phyloP scores from a whole-genome alignment of 2,888 invertebrate species.

The Drosophila rellima region DNA sequence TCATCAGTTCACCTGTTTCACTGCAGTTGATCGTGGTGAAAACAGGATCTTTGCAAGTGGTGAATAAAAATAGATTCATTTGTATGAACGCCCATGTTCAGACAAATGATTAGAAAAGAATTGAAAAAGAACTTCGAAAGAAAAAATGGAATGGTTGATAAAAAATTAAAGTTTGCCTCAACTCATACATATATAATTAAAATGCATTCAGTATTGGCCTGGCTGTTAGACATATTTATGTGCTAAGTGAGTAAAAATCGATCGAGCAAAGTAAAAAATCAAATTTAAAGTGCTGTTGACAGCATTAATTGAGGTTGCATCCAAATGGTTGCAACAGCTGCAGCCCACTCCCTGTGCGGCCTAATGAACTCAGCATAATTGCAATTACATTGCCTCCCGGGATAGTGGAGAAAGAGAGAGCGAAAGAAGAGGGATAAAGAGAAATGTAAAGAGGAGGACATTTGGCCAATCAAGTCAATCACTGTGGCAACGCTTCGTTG shows the following conservation, averaged over 20 bases:
- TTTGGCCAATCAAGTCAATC: slow-evolving; percentile 69
- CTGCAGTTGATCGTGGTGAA: not conserved
- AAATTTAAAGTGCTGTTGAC: slow-evolving; percentile 27
- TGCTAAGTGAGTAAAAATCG: slow-evolving; percentile 12
- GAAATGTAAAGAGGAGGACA: slow-evolving; percentile 26
- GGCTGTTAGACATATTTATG: too few relatives aligned
- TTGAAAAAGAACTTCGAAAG: too few relatives aligned
- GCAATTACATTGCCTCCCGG: slow-evolving; percentile 64
- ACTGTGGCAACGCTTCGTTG: slow-evolving; percentile 50
- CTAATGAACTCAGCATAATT: slow-evolving; percentile 75
- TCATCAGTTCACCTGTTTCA: not conserved
- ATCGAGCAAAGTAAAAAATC: slow-evolving; percentile 30
- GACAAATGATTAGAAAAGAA: too few relatives aligned
- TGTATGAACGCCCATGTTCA: too few relatives aligned
- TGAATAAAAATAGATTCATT: too few relatives aligned
- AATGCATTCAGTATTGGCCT: not conserved
- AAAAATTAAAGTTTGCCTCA: too few relatives aligned
- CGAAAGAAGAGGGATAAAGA: slow-evolving; percentile 6
- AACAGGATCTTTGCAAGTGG: not conserved
- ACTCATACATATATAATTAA: not conserved
- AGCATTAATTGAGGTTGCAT: slow-evolving; percentile 33
- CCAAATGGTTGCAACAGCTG: slow-evolving; percentile 10
- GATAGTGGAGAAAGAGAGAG: not conserved
- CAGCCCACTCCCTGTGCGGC: slow-evolving; percentile 28
- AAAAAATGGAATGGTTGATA: too few relatives aligned